phyloP scores from a whole-genome alignment of 1,140 invertebrate genomes.

The Episyrphus balteatus region DNA sequence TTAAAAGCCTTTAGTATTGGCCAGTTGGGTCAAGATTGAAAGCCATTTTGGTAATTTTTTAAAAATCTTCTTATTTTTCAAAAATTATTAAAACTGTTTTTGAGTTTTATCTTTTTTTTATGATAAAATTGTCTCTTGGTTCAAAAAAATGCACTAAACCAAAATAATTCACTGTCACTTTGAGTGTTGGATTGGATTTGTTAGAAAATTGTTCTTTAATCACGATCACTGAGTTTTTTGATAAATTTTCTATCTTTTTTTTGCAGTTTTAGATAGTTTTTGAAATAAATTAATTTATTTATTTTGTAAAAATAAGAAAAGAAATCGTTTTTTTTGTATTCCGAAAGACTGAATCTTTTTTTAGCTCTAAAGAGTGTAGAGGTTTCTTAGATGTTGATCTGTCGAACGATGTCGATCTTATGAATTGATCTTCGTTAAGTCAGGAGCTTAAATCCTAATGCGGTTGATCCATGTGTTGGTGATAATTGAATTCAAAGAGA shows the following conservation, averaged over 20 bases:
- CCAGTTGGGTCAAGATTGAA: constrained; percentile 24
- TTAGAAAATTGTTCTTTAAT: neutral
- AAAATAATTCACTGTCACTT: neutral
- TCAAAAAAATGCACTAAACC: neutral
- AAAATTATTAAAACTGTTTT: neutral
- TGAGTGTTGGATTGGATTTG: too few species aligned
- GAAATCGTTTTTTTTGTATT: neutral
- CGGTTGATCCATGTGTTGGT: too few species aligned
- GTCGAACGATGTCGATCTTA: constrained; percentile 35
- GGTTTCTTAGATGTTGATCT: constrained; percentile 6
- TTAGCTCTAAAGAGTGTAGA: too few species aligned
- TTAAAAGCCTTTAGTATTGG: constrained; percentile 11
- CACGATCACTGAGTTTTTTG: too few species aligned
- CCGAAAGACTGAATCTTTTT: neutral
- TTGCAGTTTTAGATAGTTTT: neutral
- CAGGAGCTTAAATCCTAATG: constrained; percentile 28
- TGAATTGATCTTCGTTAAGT: constrained; percentile 29
- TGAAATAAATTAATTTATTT: neutral
- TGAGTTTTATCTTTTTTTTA: constrained; percentile 8
- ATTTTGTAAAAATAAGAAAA: too few species aligned
- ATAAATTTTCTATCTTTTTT: neutral
- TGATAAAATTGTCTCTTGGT: neutral
- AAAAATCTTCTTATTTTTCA: constrained; percentile 12
- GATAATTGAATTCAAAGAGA: too few species aligned
- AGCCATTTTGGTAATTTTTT: constrained; percentile 17